Conservation (phyloP, 2,113 vertebrate genomes). For the Callithrix jacchus region DNA sequence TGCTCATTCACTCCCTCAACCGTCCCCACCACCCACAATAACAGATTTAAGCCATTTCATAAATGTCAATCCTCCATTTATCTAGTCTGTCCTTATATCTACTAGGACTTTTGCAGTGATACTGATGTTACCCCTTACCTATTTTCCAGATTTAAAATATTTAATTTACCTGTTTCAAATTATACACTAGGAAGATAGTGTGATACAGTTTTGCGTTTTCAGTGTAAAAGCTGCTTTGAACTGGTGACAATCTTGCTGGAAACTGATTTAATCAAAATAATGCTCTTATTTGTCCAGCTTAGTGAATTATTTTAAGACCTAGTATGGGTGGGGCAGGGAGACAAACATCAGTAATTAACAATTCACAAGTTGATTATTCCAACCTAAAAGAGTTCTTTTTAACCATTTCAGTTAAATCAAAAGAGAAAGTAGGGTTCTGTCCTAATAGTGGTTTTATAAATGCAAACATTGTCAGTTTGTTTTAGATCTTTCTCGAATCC, state of each 20-base stretch:
- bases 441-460: background rate
- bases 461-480: background rate
- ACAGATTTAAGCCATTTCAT: background rate
- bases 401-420: background rate
- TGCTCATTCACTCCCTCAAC: rapidly evolving
- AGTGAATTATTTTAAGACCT: background rate
- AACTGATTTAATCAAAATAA: background rate
- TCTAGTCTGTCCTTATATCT: background rate
- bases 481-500: background rate
- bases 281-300: background rate
- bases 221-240: background rate
- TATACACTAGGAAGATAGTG: background rate
- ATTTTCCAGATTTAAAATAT: background rate
- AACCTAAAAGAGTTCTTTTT: background rate
- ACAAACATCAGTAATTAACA: background rate
- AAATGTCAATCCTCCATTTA: background rate
- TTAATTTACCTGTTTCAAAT: background rate
- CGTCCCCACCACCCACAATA: background rate
- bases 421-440: background rate
- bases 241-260: background rate
- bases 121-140: background rate
- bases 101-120: background rate
- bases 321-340: rapidly evolving
- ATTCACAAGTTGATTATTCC: background rate
- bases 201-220: background rate